Base-by-base conservation (phyloP, 2,888 invertebrate species). In the Miltochrista miniata region DNA sequence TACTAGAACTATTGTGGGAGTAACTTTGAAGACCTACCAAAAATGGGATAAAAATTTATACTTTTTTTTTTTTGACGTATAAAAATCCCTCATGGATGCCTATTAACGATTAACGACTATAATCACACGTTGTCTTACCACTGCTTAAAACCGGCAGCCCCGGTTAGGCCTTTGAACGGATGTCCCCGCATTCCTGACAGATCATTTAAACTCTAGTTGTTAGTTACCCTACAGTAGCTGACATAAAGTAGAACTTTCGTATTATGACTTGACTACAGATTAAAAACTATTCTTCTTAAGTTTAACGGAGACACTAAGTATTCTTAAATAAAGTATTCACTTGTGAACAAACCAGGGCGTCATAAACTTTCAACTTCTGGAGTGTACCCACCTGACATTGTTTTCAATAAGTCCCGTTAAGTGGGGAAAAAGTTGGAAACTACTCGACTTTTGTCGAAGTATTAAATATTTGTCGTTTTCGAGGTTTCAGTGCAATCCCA, bases 371-470 rank as follows among this genome's bases (percentile, higher is more conserved):
- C 14, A 48, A 37, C 48, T 33, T 18, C 43, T 18, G 29, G 38
- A 33, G 38, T 34, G 38, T 44, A 44, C n/a, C 45, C 45, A 40
- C 35, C 45, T 50, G 45, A 45, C 41, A 50, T 45, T 50, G 45
- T 50, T 45, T 50, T 50, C 50, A 36, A 45, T 50, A 45, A 50
- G 29, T 50, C 36, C 31, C 39, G 36, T n/a, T n/a, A 40, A 50
- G 18, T 38, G 31, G 29, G n/a, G 48, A 35, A 31, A 37, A 37
- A 49, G 37, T 49, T 36, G 8, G n/a, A 2, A 44, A 49, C 29
- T 39, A 38, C 38, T 39, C 10, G 37, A 43, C 43, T 35, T 48
- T 12, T 24, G n/a, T 8, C n/a, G 7, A 44, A 49, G 41, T 31
- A 30, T 41, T 40, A 35, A 40, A 36, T 34, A 39, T 44, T 31